Conservation (phyloP, 2,113 vertebrate species). For the Equus przewalskii region DNA sequence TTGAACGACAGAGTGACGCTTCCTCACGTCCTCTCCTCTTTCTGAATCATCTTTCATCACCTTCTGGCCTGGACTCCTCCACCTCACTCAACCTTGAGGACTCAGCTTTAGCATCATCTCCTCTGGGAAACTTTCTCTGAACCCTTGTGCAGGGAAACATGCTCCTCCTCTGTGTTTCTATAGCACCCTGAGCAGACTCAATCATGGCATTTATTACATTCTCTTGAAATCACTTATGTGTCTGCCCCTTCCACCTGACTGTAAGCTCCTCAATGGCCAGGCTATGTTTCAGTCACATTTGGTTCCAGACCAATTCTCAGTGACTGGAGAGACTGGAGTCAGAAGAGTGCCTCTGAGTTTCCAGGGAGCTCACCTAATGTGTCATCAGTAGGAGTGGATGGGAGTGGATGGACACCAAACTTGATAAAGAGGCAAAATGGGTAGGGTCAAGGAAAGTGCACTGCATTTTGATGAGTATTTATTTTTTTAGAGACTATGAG, state of each 20-base stretch:
- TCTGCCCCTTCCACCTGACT: background rate
- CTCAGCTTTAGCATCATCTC: background rate
- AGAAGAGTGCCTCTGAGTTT: background rate
- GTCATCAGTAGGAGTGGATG: background rate
- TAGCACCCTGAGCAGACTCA: background rate
- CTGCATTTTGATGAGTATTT: background rate
- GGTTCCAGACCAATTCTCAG: background rate
- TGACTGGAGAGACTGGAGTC: background rate
- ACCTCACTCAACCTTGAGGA: background rate
- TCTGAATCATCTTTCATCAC: background rate
- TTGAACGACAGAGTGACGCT: background rate
- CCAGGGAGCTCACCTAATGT: background rate
- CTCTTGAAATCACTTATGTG: background rate
- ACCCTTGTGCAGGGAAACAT: too few relatives aligned
- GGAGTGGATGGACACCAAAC: background rate
- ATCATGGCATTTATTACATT: background rate
- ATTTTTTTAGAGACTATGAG: background rate
- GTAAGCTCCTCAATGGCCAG: background rate
- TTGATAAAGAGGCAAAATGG: background rate
- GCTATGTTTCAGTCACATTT: background rate
- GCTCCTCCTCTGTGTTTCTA: background rate
- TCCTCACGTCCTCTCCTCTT: background rate
- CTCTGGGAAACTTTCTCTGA: background rate
- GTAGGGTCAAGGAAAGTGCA: background rate
- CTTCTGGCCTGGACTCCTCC: background rate